Base-by-base conservation (phyloP, 2,888 invertebrate genomes). In the Drosophila maculinotata region DNA sequence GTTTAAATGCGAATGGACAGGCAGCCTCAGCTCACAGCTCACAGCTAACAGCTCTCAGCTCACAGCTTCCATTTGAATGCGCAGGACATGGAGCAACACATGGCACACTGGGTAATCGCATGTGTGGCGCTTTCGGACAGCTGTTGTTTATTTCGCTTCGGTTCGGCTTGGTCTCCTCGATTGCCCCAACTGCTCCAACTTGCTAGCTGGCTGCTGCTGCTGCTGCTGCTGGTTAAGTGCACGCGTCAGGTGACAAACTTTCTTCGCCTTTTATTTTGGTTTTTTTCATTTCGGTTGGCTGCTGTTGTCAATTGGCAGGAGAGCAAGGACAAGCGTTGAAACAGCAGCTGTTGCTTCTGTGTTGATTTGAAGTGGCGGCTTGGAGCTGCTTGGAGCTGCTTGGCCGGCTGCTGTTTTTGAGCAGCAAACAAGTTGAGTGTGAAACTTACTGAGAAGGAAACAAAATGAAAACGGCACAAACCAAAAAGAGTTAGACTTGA, bases 51-150 rank as follows among this genome's bases (percentile, higher is more conserved):
- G 54, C 36, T 20, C 15, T 26, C 59, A 48, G 33, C 68, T 80
- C 79, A 76, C 86, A 82, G 81, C 86, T 83, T 83, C 86, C 87
- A 85, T 82, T 87, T 86, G 87, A 86, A 77, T 83, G 87, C 76
- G 58, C 78, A 72, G 65, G 79, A 74, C 60, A 63, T 17, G 76
- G 67, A 56, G 60, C 57, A 76, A 60, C 78, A 84, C 85, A 85
- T 85, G 86, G 78, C 81, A 67, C 44, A 67, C 44, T 48, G 56
- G 74, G 53, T 66, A 63, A 66, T 69, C 75, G 57, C 76, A 70
- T 70, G 57, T 53, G 52, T 74, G 57, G 45, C 62, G 54, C 60
- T 41, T 33, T 54, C 38, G 45, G 35, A 44, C 72, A 71, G 52
- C 72, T 73, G 72, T 73, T 73, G 72, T 76, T 76, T 52, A 57